phyloP scores from a whole-genome alignment of 1,140 invertebrate species.

The Bursaphelenchus mucronatus region DNA sequence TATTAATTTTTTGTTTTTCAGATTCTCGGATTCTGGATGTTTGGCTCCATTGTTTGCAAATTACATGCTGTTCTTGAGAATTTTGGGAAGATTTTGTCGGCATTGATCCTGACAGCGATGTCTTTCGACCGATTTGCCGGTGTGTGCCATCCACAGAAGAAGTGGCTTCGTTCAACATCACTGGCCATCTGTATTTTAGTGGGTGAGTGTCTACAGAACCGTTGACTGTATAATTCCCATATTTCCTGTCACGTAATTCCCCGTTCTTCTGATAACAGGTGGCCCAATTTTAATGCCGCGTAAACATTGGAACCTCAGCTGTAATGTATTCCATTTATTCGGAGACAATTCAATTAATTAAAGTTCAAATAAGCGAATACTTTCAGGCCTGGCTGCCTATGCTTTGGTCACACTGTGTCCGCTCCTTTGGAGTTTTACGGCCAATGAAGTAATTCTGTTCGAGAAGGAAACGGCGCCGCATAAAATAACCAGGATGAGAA shows the following conservation, averaged over 20 bases:
- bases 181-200: constrained; percentile 51
- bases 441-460: constrained; percentile 57
- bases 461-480: constrained; percentile 57
- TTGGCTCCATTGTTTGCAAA: constrained; percentile 55
- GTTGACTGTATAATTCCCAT: no score
- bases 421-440: constrained; percentile 54
- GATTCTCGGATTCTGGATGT: constrained; percentile 61
- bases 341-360: constrained; percentile 24
- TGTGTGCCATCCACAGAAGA: constrained; percentile 55
- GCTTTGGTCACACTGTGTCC: constrained; percentile 56
- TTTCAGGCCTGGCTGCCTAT: constrained; percentile 52
- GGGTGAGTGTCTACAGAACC: constrained; percentile 24
- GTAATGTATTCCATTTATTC: neutral
- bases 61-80: constrained; percentile 59
- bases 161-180: constrained; percentile 38
- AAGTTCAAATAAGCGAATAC: constrained; percentile 19
- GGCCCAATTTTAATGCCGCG: no score
- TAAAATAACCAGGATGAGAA: constrained; percentile 51
- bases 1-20: constrained; percentile 17
- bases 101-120: constrained; percentile 57
- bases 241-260: no score
- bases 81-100: constrained; percentile 60
- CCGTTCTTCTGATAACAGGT: no score
- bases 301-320: no score
- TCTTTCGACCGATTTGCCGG: constrained; percentile 58